Evolutionary conservation across 2,888 invertebrate species (phyloP).

Genomic region (Corythucha ciliata): DNA sequence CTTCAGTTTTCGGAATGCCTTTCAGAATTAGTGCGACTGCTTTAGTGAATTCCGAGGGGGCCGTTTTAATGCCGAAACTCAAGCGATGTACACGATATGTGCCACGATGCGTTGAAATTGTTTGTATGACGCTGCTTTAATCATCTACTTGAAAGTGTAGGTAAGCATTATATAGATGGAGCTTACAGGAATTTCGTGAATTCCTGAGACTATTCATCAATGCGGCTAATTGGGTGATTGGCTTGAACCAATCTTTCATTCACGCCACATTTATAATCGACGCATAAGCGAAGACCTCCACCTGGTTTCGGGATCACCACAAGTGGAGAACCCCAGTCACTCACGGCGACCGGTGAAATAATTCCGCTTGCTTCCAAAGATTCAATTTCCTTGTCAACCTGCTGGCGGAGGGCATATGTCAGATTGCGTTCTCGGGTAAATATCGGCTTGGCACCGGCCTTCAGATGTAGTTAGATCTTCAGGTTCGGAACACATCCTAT

Average conservation of each 20-base stretch:
- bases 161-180: background rate
- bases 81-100: constrained; percentile 1
- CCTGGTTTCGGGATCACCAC: constrained; percentile 15
- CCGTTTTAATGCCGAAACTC: constrained; percentile 9
- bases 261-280: constrained; percentile 11
- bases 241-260: constrained; percentile 14
- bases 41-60: background rate
- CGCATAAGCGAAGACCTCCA: constrained; percentile 22
- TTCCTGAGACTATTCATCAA: constrained; percentile 26
- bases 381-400: constrained; percentile 21
- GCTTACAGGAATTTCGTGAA: constrained; percentile 23
- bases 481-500: constrained; percentile 5
- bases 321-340: constrained; percentile 22
- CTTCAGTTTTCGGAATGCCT: constrained; percentile 10
- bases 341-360: constrained; percentile 10
- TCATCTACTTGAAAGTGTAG: constrained; percentile 6
- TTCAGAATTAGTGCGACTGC: constrained; percentile 19
- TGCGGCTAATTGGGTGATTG: constrained; percentile 28
- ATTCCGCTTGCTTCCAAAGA: constrained; percentile 22
- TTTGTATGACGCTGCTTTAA: constrained; percentile 6
- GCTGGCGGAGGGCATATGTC: constrained; percentile 12
- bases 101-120: constrained; percentile 5
- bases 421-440: too few relatives aligned
- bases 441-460: too few relatives aligned
- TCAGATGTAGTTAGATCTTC: constrained; percentile 11